A percentile compares a stretch with the other conserved stretches of the same genome.
phyloP scores from a whole-genome alignment of 2,797 vertebrate genomes.

The Cuculus canorus region DNA sequence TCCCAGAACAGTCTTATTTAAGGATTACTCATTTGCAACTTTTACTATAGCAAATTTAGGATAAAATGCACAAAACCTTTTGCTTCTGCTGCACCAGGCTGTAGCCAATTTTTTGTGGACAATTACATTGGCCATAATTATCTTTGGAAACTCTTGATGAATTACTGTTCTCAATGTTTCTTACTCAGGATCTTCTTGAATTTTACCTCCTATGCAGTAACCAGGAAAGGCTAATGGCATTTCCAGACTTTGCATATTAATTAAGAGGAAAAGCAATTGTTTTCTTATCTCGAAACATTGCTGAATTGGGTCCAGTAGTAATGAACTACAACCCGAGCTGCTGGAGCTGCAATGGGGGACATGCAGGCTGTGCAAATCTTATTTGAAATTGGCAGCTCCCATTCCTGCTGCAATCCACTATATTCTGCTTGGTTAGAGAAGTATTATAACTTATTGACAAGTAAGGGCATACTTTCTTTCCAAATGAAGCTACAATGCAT shows the following conservation, averaged over 20 bases:
- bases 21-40: background rate
- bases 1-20: constrained; percentile 17
- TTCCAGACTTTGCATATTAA: background rate
- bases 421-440: background rate
- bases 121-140: background rate
- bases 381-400: background rate
- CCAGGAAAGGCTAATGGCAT: background rate
- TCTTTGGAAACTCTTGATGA: background rate
- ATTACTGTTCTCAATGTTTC: background rate
- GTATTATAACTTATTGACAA: background rate
- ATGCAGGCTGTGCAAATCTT: background rate
- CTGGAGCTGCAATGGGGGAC: background rate
- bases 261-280: background rate
- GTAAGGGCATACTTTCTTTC: background rate
- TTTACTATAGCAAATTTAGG: background rate
- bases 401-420: background rate
- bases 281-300: background rate
- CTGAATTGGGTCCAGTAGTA: background rate
- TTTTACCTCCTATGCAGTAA: background rate
- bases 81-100: background rate
- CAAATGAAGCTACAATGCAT: background rate
- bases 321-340: background rate
- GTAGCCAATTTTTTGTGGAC: background rate
- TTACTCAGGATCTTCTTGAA: background rate
- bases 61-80: background rate